phyloP scores from a whole-genome alignment of 2,797 vertebrate genomes.

The Benthosema pterotum region DNA sequence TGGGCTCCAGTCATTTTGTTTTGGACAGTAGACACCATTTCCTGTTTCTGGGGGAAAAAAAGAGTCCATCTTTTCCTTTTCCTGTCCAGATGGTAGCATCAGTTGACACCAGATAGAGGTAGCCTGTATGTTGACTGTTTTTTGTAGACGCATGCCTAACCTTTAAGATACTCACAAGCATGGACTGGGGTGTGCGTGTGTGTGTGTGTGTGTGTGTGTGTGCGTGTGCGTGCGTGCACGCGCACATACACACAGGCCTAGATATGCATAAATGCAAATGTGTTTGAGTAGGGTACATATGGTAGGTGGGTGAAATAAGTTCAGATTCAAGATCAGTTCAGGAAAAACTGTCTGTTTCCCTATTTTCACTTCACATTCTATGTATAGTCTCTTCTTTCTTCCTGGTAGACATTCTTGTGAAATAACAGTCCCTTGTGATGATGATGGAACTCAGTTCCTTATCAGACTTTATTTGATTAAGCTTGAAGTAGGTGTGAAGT shows the following conservation, averaged over 20 bases:
- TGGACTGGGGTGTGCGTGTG: background rate
- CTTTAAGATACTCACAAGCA: conserved; percentile 43
- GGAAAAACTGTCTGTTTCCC: background rate
- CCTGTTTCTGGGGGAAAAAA: conserved; percentile 59
- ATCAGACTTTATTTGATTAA: conserved; percentile 60
- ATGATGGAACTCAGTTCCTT: conserved; percentile 7
- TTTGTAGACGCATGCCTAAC: conserved; percentile 37
- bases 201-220: conserved; percentile 2
- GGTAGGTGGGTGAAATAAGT: background rate
- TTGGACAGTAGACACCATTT: conserved; percentile 10
- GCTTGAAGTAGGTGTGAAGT: conserved; percentile 20
- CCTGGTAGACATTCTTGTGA: no score
- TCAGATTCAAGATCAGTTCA: background rate
- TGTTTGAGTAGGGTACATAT: background rate
- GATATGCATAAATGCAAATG: background rate
- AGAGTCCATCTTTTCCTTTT: conserved; percentile 63
- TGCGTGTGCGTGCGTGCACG: conserved; percentile 30
- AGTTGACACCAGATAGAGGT: conserved; percentile 58
- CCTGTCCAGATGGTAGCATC: conserved; percentile 76
- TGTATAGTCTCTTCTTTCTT: background rate
- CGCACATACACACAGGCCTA: background rate
- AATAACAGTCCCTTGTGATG: no score
- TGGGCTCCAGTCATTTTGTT: background rate
- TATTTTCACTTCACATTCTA: background rate
- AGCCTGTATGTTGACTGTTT: conserved; percentile 30